Base-by-base conservation (phyloP, 1,140 invertebrate species). In the Dermatophagoides farinae region DNA sequence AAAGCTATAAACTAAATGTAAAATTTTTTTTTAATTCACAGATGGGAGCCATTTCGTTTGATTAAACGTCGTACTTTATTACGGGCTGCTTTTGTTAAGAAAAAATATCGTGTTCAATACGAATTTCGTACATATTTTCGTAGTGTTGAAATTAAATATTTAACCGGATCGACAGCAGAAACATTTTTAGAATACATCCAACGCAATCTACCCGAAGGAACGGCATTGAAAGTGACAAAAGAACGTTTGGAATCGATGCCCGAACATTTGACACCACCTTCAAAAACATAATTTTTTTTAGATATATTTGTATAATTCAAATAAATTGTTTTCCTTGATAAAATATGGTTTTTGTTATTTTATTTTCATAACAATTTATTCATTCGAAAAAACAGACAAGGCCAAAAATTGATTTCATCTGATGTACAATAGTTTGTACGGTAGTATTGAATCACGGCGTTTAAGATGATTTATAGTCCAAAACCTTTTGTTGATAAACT, bases 141-240 rank as follows among this genome's bases (percentile, higher is more conserved):
- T 61, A 84, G 85, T 68, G 77, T 96, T 65, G 79, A 72, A 64
- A 64, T 74, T 8, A 69, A 82, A 62, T 77, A 82, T 65, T 68
- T 98, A 5, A 98, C 95, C 1, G 89, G 88, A 20, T 95, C 90
- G 10, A 97, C 93, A 22, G 82, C 89, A 51, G 87, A 90, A 65
- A 97, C 93, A 22, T 89, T 88, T 71, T 73, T 98, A 37, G 95
- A 98, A 73, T 98, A 98, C 72, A 82, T 97, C 60, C 80, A 98
- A 71, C 77, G 93, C 65, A 97, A 97, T 78, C 76, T 97, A 63
- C 95, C 95, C 0, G 95, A 97, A 79, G 92, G 93, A 59, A 85
- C 97, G 52, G 85, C 86, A 20, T 80, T 98, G 74, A 93, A 92
- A 79, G 85, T 92, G 6, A 88, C 87, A 14, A 90, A 84, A 77